Evolutionary conservation across 2,113 vertebrate genomes (phyloP).

Genomic region (Neolamprologus ventralis): DNA sequence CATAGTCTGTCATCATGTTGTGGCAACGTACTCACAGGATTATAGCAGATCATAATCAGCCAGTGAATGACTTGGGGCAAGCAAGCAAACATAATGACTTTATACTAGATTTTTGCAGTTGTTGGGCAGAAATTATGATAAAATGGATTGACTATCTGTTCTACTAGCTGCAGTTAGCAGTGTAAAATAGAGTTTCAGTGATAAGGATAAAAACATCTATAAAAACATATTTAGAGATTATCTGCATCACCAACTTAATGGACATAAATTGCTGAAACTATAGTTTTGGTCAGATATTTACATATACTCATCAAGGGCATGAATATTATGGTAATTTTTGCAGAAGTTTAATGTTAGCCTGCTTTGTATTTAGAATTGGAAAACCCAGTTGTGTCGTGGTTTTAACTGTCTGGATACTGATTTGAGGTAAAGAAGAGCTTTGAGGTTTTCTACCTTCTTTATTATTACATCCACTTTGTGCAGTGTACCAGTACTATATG

Average conservation of each 20-base stretch:
- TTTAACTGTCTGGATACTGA: not conserved
- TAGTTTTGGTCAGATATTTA: not conserved
- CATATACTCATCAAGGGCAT: not conserved
- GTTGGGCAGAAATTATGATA: not conserved
- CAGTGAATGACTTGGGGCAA: slow-evolving; percentile 7
- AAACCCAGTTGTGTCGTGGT: not conserved
- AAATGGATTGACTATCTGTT: not conserved
- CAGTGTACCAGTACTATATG: not conserved
- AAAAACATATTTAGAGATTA: not conserved
- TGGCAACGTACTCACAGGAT: slow-evolving; percentile 1
- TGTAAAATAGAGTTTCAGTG: rapidly evolving
- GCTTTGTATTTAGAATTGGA: not conserved
- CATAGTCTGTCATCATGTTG: not conserved
- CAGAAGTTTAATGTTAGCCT: not conserved
- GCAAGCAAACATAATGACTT: not conserved
- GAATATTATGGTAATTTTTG: not conserved
- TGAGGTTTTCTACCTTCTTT: not conserved
- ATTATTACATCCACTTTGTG: not conserved
- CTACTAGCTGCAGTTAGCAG: not conserved
- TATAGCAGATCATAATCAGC: slow-evolving; percentile 22
- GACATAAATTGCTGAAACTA: not conserved
- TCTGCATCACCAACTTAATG: not conserved
- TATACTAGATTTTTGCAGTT: not conserved
- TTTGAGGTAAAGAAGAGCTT: not conserved
- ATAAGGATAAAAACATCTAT: not conserved